phyloP scores from a whole-genome alignment of 2,888 invertebrate genomes.

The Bombyx huttoni region DNA sequence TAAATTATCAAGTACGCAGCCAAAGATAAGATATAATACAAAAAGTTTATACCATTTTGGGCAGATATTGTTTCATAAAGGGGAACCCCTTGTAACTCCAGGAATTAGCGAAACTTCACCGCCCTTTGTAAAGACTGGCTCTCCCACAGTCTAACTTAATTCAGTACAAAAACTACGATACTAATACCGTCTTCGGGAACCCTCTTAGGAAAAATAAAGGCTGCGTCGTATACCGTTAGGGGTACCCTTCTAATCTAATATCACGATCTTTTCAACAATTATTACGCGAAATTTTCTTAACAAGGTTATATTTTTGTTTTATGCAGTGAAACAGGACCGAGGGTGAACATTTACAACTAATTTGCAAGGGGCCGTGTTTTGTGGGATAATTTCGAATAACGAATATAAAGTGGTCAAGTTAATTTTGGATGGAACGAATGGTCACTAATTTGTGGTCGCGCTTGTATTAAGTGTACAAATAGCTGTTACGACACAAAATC shows the following conservation, averaged over 20 bases:
- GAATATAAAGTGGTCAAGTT: neutral
- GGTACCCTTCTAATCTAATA: neutral
- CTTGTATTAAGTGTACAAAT: no score
- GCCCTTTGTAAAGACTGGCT: neutral
- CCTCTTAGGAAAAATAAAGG: neutral
- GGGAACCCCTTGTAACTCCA: constrained; percentile 1
- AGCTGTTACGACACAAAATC: no score
- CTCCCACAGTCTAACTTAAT: neutral
- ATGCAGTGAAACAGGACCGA: neutral
- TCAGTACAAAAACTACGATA: neutral
- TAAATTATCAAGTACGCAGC: constrained; percentile 3
- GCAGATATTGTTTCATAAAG: constrained; percentile 3
- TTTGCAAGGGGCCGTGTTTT: neutral
- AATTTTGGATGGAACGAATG: neutral
- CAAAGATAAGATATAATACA: constrained; percentile 2
- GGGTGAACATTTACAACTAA: neutral
- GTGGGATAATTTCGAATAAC: neutral
- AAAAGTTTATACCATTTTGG: constrained; percentile 3
- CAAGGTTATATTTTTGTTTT: neutral
- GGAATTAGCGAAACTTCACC: constrained; percentile 2
- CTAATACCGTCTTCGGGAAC: neutral
- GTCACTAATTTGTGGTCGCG: no score
- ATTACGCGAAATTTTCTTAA: neutral
- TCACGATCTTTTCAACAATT: neutral
- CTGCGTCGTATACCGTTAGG: neutral